These are phyloP conservation scores for Phengaris arion DNA, from an alignment of 2,888 invertebrate species.

Conservation along the genomic window DNA sequence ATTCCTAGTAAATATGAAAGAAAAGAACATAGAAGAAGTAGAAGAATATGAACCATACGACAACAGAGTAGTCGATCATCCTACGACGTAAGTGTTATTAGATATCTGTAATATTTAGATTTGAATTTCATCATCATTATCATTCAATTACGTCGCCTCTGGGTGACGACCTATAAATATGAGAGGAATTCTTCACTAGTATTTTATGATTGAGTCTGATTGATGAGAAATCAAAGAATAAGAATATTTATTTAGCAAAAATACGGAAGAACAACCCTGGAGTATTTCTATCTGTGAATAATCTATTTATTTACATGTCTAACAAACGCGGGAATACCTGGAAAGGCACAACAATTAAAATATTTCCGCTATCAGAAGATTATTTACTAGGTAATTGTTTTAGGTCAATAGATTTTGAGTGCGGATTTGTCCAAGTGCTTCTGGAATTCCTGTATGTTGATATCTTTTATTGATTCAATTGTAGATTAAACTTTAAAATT, in stretches of 20 bases:
- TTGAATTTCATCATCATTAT: too few species aligned
- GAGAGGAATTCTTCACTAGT: too few species aligned
- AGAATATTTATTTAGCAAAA: too few species aligned
- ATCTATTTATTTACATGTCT: background rate
- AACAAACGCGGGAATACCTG: background rate
- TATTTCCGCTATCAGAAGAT: constrained; percentile 9
- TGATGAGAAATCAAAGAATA: too few species aligned
- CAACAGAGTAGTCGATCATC: constrained; percentile 83
- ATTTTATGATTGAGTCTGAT: too few species aligned
- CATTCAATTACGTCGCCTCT: too few species aligned
- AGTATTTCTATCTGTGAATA: too few species aligned
- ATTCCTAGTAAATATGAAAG: constrained; percentile 70
- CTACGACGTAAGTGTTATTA: constrained; percentile 83
- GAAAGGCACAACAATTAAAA: background rate
- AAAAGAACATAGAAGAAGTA: constrained; percentile 72
- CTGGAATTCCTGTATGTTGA: background rate
- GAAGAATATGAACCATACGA: constrained; percentile 84
- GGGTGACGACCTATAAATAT: too few species aligned
- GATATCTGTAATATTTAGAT: too few species aligned
- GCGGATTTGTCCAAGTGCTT: background rate
- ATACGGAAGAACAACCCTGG: too few species aligned
- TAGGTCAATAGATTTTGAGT: constrained; percentile 18
- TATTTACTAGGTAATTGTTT: background rate
- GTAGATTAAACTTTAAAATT: background rate
- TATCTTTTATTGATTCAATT: background rate